Percentiles rank a stretch among this genome's conserved stretches.
These are phyloP conservation scores for Athalia circularis DNA, from an alignment of 2,888 invertebrate species.

Conservation along the genomic window DNA sequence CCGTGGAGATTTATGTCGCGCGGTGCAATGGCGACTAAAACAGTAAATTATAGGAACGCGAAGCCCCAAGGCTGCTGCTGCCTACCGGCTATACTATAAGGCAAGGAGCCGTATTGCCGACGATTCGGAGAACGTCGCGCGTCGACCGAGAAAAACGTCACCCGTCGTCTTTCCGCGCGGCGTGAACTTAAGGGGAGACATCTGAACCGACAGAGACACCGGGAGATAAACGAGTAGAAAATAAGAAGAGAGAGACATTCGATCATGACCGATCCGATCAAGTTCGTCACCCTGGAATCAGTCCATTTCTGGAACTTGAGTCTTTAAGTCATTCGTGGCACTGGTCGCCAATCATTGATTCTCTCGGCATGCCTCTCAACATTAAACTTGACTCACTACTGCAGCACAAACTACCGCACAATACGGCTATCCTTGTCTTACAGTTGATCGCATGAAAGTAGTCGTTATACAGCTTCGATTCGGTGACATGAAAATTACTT, in stretches of 20 bases:
- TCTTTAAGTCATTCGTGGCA: conserved; percentile 38
- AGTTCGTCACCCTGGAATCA: conserved; percentile 29
- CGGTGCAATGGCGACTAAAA: conserved; percentile 40
- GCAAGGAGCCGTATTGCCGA: conserved; percentile 25
- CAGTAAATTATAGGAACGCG: conserved; percentile 44
- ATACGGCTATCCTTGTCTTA: conserved; percentile 4
- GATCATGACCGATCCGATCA: not conserved
- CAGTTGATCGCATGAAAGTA: conserved; percentile 20
- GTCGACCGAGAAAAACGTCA: conserved; percentile 32
- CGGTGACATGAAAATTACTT: conserved; percentile 39
- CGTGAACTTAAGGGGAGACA: conserved; percentile 11
- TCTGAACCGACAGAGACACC: not conserved
- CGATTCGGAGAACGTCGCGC: conserved; percentile 37
- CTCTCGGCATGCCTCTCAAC: not conserved
- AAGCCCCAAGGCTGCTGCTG: not conserved
- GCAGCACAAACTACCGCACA: not conserved
- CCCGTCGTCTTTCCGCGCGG: conserved; percentile 15
- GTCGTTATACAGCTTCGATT: conserved; percentile 4
- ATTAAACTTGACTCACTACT: conserved; percentile 10
- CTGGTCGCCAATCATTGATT: conserved; percentile 40
- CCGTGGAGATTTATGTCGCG: conserved; percentile 42
- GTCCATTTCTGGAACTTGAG: conserved; percentile 39
- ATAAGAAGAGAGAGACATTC: not conserved
- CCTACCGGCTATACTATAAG: not conserved
- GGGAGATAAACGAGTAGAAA: conserved; percentile 12